These are phyloP conservation scores for Electrophaes corylata DNA, from an alignment of 2,888 invertebrate species.

Conservation along the genomic window DNA sequence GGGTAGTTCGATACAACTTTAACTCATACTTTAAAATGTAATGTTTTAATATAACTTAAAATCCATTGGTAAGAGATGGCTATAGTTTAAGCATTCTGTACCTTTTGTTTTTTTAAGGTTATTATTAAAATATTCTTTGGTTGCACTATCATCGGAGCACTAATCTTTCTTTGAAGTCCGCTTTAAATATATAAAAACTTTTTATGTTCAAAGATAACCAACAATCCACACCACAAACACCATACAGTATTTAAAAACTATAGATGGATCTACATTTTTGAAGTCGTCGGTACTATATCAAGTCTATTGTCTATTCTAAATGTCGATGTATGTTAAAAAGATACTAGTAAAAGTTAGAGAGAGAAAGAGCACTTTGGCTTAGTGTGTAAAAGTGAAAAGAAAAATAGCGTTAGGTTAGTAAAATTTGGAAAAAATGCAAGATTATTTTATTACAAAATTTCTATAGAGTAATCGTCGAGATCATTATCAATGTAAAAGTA, in stretches of 20 bases:
- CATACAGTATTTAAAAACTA: not conserved
- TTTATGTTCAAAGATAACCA: not conserved
- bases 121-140: no score
- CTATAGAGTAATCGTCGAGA: not conserved
- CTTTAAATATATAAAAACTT: not conserved
- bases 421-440: conserved; percentile 24
- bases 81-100: not conserved
- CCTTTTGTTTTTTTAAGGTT: not conserved
- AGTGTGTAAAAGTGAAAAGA: conserved; percentile 45
- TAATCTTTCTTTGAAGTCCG: not conserved
- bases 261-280: not conserved
- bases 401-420: conserved; percentile 42
- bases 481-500: no score
- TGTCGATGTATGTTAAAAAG: conserved; percentile 26
- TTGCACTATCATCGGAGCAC: no score
- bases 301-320: conserved; percentile 25
- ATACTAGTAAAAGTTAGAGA: conserved; percentile 60
- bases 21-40: not conserved
- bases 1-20: not conserved
- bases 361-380: conserved; percentile 66
- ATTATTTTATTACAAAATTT: not conserved
- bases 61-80: no score
- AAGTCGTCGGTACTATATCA: not conserved
- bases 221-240: conserved; percentile 1
- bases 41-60: not conserved